A percentile compares a stretch with the other conserved stretches of the same genome.
These are phyloP conservation scores for Agrypnus murinus DNA, from an alignment of 2,888 invertebrate species.

Conservation along the genomic window DNA sequence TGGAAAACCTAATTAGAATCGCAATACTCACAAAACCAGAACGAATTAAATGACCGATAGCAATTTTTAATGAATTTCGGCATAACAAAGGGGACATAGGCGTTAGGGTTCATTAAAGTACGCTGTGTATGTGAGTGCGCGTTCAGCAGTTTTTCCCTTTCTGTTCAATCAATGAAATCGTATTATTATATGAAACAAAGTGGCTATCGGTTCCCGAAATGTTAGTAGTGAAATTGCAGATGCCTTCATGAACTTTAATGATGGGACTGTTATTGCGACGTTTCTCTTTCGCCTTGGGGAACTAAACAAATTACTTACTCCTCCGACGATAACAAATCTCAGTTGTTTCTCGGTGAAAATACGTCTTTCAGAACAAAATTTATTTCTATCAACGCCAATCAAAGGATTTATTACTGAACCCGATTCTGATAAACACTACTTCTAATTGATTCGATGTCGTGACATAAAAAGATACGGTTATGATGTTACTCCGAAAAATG, in stretches of 20 bases:
- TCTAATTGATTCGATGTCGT: too few relatives aligned
- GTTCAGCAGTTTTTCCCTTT: slow-evolving; percentile 16
- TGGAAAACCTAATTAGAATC: slow-evolving; percentile 37
- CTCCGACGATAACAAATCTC: slow-evolving; percentile 31
- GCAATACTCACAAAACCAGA: slow-evolving; percentile 29
- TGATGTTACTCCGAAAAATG: too few relatives aligned
- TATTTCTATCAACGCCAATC: slow-evolving; percentile 36
- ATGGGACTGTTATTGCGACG: neutral
- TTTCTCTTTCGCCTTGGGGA: neutral
- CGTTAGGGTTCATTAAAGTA: slow-evolving; percentile 14
- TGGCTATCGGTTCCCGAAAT: neutral
- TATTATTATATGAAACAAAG: neutral
- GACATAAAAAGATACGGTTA: too few relatives aligned
- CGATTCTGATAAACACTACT: slow-evolving; percentile 21
- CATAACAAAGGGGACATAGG: slow-evolving; percentile 24
- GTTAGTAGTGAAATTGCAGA: neutral
- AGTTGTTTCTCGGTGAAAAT: slow-evolving; percentile 31
- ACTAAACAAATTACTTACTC: slow-evolving; percentile 32
- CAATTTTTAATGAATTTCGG: slow-evolving; percentile 29
- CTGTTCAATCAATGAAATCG: slow-evolving; percentile 2
- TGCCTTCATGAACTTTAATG: slow-evolving; percentile 4
- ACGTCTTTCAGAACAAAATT: slow-evolving; percentile 22
- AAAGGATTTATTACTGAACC: slow-evolving; percentile 34
- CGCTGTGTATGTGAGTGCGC: neutral
- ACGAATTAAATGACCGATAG: slow-evolving; percentile 20